Percentiles rank a stretch among this genome's conserved stretches.
These are phyloP conservation scores for Mamestra brassicae DNA, from an alignment of 2,888 invertebrate genomes.

Conservation along the genomic window DNA sequence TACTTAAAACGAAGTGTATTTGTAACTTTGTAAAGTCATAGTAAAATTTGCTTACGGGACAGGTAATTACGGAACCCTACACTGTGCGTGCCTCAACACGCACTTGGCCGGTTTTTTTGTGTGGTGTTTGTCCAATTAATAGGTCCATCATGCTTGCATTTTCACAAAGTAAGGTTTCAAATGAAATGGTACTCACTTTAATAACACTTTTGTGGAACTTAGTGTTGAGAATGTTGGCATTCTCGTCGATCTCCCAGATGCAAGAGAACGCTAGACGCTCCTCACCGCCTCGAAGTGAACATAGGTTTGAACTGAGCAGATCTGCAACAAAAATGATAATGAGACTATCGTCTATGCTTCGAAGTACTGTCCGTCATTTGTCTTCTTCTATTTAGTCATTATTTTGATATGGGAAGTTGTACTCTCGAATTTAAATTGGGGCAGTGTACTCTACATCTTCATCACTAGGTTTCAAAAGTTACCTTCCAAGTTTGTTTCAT, in stretches of 20 bases:
- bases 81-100: too few relatives aligned
- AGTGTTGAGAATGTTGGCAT: conserved; percentile 95
- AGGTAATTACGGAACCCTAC: too few relatives aligned
- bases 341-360: neutral
- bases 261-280: conserved; percentile 99
- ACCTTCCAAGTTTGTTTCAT: too few relatives aligned
- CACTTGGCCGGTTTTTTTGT: too few relatives aligned
- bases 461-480: too few relatives aligned
- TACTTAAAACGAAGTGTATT: too few relatives aligned
- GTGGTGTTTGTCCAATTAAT: too few relatives aligned
- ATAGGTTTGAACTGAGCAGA: conserved; percentile 98
- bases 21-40: too few relatives aligned
- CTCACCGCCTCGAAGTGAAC: conserved; percentile 97
- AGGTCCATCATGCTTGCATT: too few relatives aligned
- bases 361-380: neutral
- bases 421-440: neutral
- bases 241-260: conserved; percentile 97
- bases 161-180: neutral
- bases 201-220: conserved; percentile 98
- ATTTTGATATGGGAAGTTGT: neutral
- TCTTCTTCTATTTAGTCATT: neutral
- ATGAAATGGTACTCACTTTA: conserved; percentile 76
- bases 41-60: too few relatives aligned
- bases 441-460: neutral
- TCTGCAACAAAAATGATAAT: conserved; percentile 88